Base-by-base conservation (phyloP, 1,140 invertebrate genomes). In the Drosophila funebris region DNA sequence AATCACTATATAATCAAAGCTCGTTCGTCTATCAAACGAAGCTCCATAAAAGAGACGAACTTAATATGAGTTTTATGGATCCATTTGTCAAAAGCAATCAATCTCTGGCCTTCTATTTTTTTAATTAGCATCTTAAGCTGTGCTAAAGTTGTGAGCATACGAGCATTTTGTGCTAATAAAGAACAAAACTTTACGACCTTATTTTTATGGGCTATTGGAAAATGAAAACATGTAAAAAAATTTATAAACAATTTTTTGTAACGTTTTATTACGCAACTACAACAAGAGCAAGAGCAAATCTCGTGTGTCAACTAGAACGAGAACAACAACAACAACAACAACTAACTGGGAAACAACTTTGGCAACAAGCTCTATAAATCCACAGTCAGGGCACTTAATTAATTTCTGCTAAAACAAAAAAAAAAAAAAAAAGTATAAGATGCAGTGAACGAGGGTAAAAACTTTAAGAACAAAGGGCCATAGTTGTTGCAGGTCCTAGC, bases 391-490 rank as follows among this genome's bases (percentile, higher is more conserved):
- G 71, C 75, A 87, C 83, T 88, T 87, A 87, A 87, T 87, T 87
- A 87, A 87, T 88, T 87, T 87, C 78, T 67, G 63, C 46, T 88
- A 78, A 85, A 60, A 64, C n/a, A 56, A 57, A 39, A 31, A n/a
- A 33, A 27, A 46, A 50, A 24, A 22, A 61, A 48, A 1, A n/a
- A n/a, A n/a, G n/a, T n/a, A n/a, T n/a, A n/a, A n/a, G n/a, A n/a
- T 13, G 11, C 29, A n/a, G 37, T 11, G 29, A 57, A 41, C 43
- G 11, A 62, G 46, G 48, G 22, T 22, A 60, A 56, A 57, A 73
- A 87, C 82, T 75, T 87, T 88, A 87, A 88, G 82, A 88, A 87
- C 82, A 87, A 88, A 88, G 78, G 83, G 78, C 78, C 64, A 63
- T 31, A 50, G 66, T 68, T 58, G 61, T 11, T 29, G 46, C 72